Evolutionary conservation across 2,797 vertebrate species (phyloP), one percentile per base, ranked within the genome.

Genomic region (Microchirus variegatus): DNA sequence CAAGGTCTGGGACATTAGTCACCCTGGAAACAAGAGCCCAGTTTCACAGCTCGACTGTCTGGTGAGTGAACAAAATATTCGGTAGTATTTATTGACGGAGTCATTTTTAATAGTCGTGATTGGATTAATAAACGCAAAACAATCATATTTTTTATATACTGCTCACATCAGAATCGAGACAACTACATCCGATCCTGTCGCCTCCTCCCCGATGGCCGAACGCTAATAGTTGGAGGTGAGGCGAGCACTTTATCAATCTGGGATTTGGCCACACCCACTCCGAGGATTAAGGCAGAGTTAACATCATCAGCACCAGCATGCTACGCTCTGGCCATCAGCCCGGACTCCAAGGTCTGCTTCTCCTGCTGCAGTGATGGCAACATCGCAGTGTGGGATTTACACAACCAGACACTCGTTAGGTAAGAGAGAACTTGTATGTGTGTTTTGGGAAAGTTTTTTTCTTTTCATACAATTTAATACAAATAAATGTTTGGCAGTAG

Each of bases 1-100:
- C 73, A 99, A 99, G 90, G 96, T 99, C 82, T 99, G 97, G 97
- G 97, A 99, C 79, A 98, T 99, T 84, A 97, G 97, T 90, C 96
- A 98, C 89, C 97, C 96, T 0, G 97, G 96, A 86, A 97, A 95
- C 93, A 99, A 99, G 92, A 99, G 95, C 78, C 96, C 97, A 2
- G 95, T 99, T 74, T 98, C 97, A 1, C 97, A 98, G 89, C 94
- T 99, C 3, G 97, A 99, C 85, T 98, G 97, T 80, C 85, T 99
- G 94, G 97, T 98, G 84, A 94, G 95, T 79, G 50, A 70, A 7
- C 5, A 3, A 6, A 5, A 10, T 26, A 13, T n/a, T 15, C 6
- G 41, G 16, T 6, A 17, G 15, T 2, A 42, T 14, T 52, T 19
- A 40, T 6, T 8, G 43, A 15, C 6, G 2, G 12, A 42, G 5